Base-by-base conservation (phyloP, 2,888 invertebrate species). In the Heliconius cydno region DNA sequence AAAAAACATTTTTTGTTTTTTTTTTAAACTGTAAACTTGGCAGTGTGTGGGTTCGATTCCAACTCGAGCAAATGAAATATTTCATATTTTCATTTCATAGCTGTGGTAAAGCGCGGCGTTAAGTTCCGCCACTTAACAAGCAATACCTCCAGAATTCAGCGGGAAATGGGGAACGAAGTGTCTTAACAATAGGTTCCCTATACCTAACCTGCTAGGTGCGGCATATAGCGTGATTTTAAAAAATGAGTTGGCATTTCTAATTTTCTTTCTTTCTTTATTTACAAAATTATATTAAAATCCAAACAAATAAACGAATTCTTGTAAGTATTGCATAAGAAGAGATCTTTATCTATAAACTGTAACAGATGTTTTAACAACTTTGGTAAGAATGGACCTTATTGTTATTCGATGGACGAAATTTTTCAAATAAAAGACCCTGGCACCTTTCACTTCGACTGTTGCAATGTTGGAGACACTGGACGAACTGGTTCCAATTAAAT, bases 371-470 rank as follows among this genome's bases (percentile, higher is more conserved):
- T 13, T 25, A 65, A 38, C 41, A 38, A 22, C 25, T 75, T 65
- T 25, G 7, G 60, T 28, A 65, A 41, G 63, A 41, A 75, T 41
- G 38, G 41, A 34, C 52, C 6, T 6, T 19, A 81, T 81, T 79
- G 38, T 63, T 79, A 81, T 81, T 81, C 79, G 57, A 74, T 22
- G 57, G 25, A 65, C 77, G 79, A 75, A 41, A 66, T 65, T 80
- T 34, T 65, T 75, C 63, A 77, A 81, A 77, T 74, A 78, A 41
- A 65, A 78, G 66, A 63, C 67, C 78, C 78, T 67, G 65, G 5
- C 68, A 76, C 79, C 81, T 81, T 79, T 81, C 81, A 77, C 81
- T 41, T 63, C 30, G n/a, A 71, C 65, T 78, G 25, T 78, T 74
- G 78, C 78, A 74, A 67, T 28, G 9, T 60, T 19, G 38, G 52